Evolutionary conservation across 2,797 vertebrate species (phyloP).

Genomic region (Oreochromis mossambicus): DNA sequence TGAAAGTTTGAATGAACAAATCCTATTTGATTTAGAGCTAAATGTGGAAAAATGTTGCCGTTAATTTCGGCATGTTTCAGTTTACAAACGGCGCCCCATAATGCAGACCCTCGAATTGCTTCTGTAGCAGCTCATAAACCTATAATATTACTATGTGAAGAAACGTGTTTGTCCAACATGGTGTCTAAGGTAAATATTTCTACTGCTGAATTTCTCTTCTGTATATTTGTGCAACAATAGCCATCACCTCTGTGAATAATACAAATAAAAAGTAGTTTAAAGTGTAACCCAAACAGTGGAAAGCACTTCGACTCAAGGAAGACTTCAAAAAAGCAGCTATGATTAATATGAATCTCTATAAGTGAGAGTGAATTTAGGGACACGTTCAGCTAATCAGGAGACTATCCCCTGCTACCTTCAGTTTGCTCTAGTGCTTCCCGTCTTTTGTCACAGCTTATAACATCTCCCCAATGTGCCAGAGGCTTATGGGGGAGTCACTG

Average conservation of each 20-base stretch:
- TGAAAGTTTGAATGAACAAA: constrained; percentile 25
- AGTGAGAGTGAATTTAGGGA: constrained; percentile 22
- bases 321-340: background rate
- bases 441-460: constrained; percentile 72
- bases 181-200: background rate
- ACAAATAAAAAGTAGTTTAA: background rate
- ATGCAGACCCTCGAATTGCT: background rate
- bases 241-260: background rate
- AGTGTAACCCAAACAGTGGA: background rate
- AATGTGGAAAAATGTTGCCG: too few relatives aligned
- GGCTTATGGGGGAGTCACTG: constrained; percentile 71
- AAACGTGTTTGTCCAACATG: background rate
- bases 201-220: background rate
- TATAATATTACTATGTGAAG: background rate
- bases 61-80: too few relatives aligned
- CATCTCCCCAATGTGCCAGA: constrained; percentile 64
- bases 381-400: constrained; percentile 42
- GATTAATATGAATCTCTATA: background rate
- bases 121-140: constrained; percentile 4
- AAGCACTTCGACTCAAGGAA: background rate
- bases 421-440: constrained; percentile 54
- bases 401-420: constrained; percentile 50
- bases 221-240: background rate
- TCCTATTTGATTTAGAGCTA: background rate
- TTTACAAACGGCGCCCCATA: too few relatives aligned